Conservation (phyloP, 1,140 invertebrate species). For the Solenopsis fugax region DNA sequence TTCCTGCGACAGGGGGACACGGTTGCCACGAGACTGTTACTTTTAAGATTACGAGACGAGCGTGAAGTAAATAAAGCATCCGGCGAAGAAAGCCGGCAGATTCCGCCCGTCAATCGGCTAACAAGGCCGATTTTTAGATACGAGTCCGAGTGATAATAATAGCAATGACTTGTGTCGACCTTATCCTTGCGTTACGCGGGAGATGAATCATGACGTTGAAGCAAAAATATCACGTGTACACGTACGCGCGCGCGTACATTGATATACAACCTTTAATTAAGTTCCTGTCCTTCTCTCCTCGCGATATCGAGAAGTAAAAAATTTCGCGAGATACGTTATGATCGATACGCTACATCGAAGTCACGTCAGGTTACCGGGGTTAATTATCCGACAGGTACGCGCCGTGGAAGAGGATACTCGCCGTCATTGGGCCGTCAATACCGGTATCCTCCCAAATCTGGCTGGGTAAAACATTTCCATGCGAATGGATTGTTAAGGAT, state of each 20-base stretch:
- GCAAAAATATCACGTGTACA: background rate
- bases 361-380: conserved; percentile 60
- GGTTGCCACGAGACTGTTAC: conserved; percentile 64
- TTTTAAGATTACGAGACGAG: conserved; percentile 56
- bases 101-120: conserved; percentile 4
- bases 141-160: conserved; percentile 8
- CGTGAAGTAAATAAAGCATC: conserved; percentile 45
- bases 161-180: background rate
- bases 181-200: background rate
- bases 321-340: conserved; percentile 39
- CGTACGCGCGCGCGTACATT: background rate
- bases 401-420: conserved; percentile 34
- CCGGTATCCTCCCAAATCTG: conserved; percentile 67
- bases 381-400: conserved; percentile 70
- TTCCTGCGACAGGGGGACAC: conserved; percentile 59
- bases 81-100: background rate
- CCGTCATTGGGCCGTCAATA: conserved; percentile 60
- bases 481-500: conserved; percentile 54
- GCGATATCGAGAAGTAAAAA: conserved; percentile 9
- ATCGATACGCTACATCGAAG: conserved; percentile 51
- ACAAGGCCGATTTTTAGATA: conserved; percentile 26
- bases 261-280: conserved; percentile 54
- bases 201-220: background rate
- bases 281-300: conserved; percentile 23
- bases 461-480: conserved; percentile 63